Percentiles rank a stretch among this genome's conserved stretches.
Conservation (phyloP, 2,113 vertebrate species). For the Dicentrarchus labrax region DNA sequence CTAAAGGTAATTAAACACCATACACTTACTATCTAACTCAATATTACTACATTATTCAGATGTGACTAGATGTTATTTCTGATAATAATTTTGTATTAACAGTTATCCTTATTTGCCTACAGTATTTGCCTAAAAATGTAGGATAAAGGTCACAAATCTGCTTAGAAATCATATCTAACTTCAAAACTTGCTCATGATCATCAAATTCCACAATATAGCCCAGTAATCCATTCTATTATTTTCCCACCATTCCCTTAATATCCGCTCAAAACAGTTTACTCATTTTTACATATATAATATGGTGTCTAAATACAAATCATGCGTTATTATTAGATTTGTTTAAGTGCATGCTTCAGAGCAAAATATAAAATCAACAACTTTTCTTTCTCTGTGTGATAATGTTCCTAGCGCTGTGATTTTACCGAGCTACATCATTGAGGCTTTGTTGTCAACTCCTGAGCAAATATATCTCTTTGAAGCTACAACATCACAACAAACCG, state of each 20-base stretch:
- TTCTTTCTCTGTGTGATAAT: constrained; percentile 5
- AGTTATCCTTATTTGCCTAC: too few species aligned
- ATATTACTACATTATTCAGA: background rate
- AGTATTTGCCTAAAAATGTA: too few species aligned
- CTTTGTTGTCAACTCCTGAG: constrained; percentile 33
- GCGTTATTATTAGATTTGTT: too few species aligned
- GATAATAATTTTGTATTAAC: too few species aligned
- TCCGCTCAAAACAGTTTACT: background rate
- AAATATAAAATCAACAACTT: constrained; percentile 34
- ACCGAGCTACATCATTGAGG: constrained; percentile 13
- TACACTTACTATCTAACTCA: background rate
- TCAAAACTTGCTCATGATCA: too few species aligned
- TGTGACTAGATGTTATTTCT: background rate
- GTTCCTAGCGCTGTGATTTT: constrained; percentile 16
- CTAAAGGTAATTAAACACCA: background rate
- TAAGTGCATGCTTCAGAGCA: too few species aligned
- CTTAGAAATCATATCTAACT: too few species aligned
- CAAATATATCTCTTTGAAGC: constrained; percentile 35
- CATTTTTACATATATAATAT: too few species aligned
- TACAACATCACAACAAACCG: constrained; percentile 8
- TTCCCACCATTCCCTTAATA: background rate
- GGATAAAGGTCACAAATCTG: too few species aligned
- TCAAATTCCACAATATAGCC: too few species aligned
- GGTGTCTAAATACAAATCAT: too few species aligned
- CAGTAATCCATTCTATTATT: too few species aligned